phyloP scores from a whole-genome alignment of 2,113 vertebrate genomes.

The Arenaria interpres region DNA sequence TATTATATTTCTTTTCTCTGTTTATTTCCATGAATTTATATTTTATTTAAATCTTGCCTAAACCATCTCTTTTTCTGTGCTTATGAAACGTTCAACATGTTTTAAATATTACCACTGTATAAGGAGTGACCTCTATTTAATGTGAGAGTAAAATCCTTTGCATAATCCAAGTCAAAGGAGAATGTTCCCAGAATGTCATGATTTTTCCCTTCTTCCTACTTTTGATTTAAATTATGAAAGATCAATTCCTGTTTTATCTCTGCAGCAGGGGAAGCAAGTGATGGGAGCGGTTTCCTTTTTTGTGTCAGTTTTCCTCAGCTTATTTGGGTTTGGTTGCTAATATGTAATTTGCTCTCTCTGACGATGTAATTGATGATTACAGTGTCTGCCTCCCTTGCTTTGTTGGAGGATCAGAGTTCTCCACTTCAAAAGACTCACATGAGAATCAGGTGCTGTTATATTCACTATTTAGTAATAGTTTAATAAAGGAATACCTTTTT shows the following conservation, averaged over 20 bases:
- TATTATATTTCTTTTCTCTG: background rate
- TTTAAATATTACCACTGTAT: background rate
- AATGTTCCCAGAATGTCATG: background rate
- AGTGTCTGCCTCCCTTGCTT: background rate
- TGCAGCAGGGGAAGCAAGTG: background rate
- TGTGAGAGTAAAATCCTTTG: background rate
- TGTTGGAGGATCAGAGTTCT: slow-evolving; percentile 34
- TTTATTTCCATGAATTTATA: background rate
- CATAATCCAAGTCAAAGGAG: background rate
- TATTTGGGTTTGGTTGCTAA: background rate
- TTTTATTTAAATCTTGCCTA: background rate
- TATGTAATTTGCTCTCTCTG: slow-evolving; percentile 40
- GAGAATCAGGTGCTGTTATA: slow-evolving; percentile 24
- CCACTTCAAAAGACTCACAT: background rate
- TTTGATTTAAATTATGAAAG: background rate
- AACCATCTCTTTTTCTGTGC: background rate
- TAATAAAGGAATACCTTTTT: background rate
- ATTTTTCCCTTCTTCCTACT: background rate
- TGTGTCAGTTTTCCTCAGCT: background rate
- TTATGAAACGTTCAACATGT: background rate
- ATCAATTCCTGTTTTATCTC: slow-evolving; percentile 22
- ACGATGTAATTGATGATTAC: slow-evolving; percentile 41
- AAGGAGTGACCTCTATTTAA: background rate
- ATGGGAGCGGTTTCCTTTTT: background rate
- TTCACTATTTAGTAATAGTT: background rate